A percentile compares a stretch with the other conserved stretches of the same genome.
Evolutionary conservation across 2,797 vertebrate genomes (phyloP).

Genomic region (Tangara arthus): DNA sequence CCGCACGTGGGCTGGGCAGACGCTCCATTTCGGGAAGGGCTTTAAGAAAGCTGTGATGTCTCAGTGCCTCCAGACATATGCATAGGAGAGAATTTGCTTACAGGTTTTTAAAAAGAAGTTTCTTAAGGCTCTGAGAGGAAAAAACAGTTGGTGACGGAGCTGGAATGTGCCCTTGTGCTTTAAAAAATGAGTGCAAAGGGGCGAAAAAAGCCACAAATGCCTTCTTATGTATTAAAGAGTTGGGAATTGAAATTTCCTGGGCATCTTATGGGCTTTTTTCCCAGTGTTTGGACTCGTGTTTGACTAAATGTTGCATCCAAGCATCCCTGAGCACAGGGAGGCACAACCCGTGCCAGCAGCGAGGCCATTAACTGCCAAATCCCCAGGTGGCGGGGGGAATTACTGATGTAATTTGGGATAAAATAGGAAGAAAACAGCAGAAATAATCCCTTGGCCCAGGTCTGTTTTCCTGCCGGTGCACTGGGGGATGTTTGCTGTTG

Average conservation of each 20-base stretch:
- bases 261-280: background rate
- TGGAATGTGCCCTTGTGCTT: background rate
- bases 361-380: background rate
- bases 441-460: slow-evolving; percentile 3
- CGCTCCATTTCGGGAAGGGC: background rate
- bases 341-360: rapidly evolving
- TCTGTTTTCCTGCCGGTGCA: background rate
- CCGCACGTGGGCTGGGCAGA: background rate
- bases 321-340: background rate
- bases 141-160: background rate
- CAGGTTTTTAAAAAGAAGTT: background rate
- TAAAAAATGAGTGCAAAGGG: background rate
- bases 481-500: slow-evolving; percentile 23
- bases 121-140: background rate
- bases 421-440: background rate
- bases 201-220: background rate
- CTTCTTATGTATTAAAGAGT: background rate
- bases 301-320: background rate
- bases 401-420: slow-evolving; percentile 10
- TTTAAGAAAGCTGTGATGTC: slow-evolving; percentile 22
- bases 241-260: background rate
- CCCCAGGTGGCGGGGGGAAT: background rate
- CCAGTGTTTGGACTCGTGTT: background rate
- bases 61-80: background rate
- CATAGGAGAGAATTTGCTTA: background rate